Evolutionary conservation across 1,140 invertebrate species (phyloP).

Genomic region (Campodea augens): DNA sequence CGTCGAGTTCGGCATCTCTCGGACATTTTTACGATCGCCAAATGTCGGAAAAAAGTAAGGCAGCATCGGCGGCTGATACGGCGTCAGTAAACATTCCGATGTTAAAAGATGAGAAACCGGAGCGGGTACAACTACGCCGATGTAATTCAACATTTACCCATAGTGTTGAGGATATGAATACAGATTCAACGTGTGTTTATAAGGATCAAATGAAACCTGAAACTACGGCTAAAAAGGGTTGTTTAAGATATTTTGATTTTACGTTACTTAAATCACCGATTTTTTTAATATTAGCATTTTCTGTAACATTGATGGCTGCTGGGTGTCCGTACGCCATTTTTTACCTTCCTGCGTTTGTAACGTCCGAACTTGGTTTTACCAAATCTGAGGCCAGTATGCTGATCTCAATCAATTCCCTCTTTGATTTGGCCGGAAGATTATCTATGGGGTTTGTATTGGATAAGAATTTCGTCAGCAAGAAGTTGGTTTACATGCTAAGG

Average conservation of each 20-base stretch:
- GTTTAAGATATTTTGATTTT: constrained; percentile 36
- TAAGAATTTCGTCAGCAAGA: constrained; percentile 42
- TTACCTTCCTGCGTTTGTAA: constrained; percentile 48
- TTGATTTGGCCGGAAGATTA: constrained; percentile 45
- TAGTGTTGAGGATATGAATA: constrained; percentile 49
- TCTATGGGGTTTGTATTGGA: constrained; percentile 49
- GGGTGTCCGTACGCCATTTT: constrained; percentile 54
- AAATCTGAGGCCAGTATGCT: constrained; percentile 46
- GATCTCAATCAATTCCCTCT: constrained; percentile 46
- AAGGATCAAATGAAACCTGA: constrained; percentile 30
- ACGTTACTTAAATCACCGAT: constrained; percentile 40
- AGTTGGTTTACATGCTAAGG: constrained; percentile 49
- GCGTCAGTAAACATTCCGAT: neutral
- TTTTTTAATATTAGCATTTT: constrained; percentile 48
- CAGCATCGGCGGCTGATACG: no score
- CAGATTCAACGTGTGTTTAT: constrained; percentile 50
- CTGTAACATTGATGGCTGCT: constrained; percentile 50
- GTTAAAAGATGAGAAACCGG: no score
- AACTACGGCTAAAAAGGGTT: neutral
- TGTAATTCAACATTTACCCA: no score
- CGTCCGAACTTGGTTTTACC: constrained; percentile 36
- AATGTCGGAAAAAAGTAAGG: no score
- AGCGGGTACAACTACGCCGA: no score
- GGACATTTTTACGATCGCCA: no score
- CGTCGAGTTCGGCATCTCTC: no score